Base-by-base conservation (phyloP, 2,888 invertebrate species). In the Agonopterix heracliana region DNA sequence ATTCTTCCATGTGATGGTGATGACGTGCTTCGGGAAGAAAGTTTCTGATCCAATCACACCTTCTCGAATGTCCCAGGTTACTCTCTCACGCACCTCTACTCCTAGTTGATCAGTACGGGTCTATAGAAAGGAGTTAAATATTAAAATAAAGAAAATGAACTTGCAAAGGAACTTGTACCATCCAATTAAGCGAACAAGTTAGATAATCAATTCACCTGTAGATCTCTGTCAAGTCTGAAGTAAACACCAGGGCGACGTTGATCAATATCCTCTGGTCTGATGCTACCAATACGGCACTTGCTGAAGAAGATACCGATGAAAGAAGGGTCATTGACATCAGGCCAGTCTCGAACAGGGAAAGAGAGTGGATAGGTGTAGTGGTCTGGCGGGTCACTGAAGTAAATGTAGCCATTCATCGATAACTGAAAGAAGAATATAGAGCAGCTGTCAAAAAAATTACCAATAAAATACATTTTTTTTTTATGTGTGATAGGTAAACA, bases 1-100 rank as follows among this genome's bases (percentile, higher is more conserved):
- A 79, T 98, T 98, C 78, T 96, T 96, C 99, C 98, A 99, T 0
- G 98, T 98, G 49, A 96, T 92, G 53, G 97, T 95, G 51, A 96
- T 88, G 2, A 94, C 96, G 71, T 97, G 97, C 71, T 97, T 96
- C 0, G 98, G 97, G 59, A 93, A 91, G 82, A 98, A 99, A 2
- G 94, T 93, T 42, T 96, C 95, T 0, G 97, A 93, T 0, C 98
- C 98, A 26, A 97, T 95, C 14, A 98, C 96, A 9, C 97, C 97
- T 61, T 95, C 92, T 44, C 96, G 91, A 51, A 97, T 93, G 70
- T 97, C 97, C 96, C 96, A 96, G 63, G 92, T 95, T 1, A 96
- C 67, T 47, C 97, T 90, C 74, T 96, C 96, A 41, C 96, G 90
- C 79, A 96, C 91, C 78, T 96, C 96, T 3, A 96, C 94, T 0